Conservation (phyloP, 2,113 vertebrate genomes). For the Dipodomys stephensi region DNA sequence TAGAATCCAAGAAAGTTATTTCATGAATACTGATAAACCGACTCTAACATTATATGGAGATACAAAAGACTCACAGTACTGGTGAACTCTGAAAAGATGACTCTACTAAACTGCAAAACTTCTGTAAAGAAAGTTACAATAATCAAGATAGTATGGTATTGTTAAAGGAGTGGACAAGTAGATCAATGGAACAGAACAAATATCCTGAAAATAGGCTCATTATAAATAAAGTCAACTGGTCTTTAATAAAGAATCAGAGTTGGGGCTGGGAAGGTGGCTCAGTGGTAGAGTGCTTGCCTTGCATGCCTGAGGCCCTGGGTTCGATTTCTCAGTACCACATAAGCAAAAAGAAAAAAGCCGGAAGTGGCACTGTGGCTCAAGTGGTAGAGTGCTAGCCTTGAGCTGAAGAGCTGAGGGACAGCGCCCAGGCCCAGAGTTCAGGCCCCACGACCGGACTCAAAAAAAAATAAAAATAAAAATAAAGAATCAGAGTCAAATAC, state of each 20-base stretch:
- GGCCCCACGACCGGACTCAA: no score
- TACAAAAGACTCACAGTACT: background rate
- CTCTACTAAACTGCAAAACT: background rate
- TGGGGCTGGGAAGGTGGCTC: no score
- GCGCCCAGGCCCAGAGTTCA: no score
- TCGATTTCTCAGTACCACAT: no score
- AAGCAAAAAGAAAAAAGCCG: no score
- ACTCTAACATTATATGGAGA: slow-evolving; percentile 25
- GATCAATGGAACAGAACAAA: background rate
- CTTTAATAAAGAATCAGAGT: slow-evolving; percentile 25
- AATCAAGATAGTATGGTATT: background rate
- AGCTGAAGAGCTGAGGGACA: no score
- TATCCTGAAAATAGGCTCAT: background rate
- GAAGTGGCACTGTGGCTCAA: no score
- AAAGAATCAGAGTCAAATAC: background rate
- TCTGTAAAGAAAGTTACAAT: background rate
- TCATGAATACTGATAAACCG: background rate
- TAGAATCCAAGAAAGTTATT: background rate
- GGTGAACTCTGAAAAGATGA: background rate
- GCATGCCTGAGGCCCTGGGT: no score
- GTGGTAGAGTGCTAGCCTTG: no score
- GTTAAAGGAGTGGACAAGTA: background rate
- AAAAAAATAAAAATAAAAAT: no score
- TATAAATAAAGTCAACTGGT: background rate
- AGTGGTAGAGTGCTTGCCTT: no score